A percentile compares a stretch with the other conserved stretches of the same genome.
These are phyloP conservation scores for Hypotaenidia okinawae DNA, from an alignment of 2,797 vertebrate genomes.

Conservation along the genomic window DNA sequence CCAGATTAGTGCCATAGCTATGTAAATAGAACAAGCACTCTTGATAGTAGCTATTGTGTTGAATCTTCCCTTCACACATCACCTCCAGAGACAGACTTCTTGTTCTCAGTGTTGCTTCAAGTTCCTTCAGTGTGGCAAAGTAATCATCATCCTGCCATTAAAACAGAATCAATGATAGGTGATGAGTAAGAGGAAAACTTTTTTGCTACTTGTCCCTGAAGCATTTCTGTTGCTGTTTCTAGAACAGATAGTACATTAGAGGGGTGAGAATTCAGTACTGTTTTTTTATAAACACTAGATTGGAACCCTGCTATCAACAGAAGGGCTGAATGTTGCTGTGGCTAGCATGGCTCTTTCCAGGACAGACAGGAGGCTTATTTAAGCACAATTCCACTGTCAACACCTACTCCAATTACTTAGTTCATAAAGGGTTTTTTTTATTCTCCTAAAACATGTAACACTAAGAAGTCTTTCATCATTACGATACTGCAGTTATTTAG, in stretches of 20 bases:
- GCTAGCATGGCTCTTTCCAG: neutral
- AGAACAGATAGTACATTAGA: neutral
- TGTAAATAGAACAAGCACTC: conserved; percentile 95
- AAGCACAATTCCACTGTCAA: neutral
- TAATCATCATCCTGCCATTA: conserved; percentile 85
- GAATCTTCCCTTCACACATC: conserved; percentile 80
- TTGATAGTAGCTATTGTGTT: conserved; percentile 83
- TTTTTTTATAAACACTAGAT: neutral
- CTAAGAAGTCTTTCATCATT: neutral
- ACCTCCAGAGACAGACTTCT: conserved; percentile 78
- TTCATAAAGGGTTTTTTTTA: neutral
- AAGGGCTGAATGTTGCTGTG: neutral
- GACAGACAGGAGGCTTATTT: neutral
- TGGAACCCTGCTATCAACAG: neutral
- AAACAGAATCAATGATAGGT: neutral
- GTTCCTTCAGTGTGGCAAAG: conserved; percentile 88
- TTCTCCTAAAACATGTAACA: neutral
- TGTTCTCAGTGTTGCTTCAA: conserved; percentile 84
- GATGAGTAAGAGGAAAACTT: neutral
- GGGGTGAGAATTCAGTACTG: neutral
- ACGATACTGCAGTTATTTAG: neutral
- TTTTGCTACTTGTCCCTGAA: neutral
- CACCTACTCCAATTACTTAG: neutral
- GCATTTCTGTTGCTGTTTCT: neutral
- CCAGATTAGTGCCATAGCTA: conserved; percentile 90